phyloP scores from a whole-genome alignment of 2,888 invertebrate genomes.

The Adineta ricciae region DNA sequence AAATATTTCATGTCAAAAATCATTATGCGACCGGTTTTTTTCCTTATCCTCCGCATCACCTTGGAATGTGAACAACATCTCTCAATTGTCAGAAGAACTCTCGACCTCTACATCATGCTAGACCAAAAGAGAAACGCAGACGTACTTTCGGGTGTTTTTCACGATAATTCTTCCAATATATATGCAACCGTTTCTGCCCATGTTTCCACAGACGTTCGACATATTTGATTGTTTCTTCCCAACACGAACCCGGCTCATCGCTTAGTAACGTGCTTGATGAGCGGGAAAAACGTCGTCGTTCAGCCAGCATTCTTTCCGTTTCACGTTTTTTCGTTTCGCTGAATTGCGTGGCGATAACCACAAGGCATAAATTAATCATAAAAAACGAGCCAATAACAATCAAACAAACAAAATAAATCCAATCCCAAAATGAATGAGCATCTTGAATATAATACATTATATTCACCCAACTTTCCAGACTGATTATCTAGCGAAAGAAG shows the following conservation, averaged over 20 bases:
- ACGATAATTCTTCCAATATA: not conserved
- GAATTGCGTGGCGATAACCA: constrained; percentile 99
- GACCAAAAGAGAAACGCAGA: too few species aligned
- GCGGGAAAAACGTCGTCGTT: constrained; percentile 72
- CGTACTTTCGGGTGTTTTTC: not conserved
- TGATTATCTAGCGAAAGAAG: constrained; percentile 69
- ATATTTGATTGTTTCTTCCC: constrained; percentile 93
- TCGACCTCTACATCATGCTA: too few species aligned
- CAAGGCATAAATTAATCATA: constrained; percentile 99
- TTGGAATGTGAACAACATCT: too few species aligned
- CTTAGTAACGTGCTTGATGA: constrained; percentile 78
- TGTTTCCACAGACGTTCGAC: constrained; percentile 72
- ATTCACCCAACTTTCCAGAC: constrained; percentile 98
- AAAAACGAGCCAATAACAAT: constrained; percentile 89
- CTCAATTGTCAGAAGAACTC: too few species aligned
- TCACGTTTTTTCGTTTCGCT: constrained; percentile 98
- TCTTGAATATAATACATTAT: constrained; percentile 99
- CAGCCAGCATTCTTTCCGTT: constrained; percentile 94
- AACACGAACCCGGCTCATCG: constrained; percentile 85
- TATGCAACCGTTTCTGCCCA: not conserved
- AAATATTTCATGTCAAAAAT: not conserved
- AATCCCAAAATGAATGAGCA: constrained; percentile 99
- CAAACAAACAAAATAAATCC: constrained; percentile 90
- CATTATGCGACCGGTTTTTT: not conserved
- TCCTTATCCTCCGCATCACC: too few species aligned